Evolutionary conservation across 2,888 invertebrate species (phyloP).

Genomic region (Halocaridina rubra): DNA sequence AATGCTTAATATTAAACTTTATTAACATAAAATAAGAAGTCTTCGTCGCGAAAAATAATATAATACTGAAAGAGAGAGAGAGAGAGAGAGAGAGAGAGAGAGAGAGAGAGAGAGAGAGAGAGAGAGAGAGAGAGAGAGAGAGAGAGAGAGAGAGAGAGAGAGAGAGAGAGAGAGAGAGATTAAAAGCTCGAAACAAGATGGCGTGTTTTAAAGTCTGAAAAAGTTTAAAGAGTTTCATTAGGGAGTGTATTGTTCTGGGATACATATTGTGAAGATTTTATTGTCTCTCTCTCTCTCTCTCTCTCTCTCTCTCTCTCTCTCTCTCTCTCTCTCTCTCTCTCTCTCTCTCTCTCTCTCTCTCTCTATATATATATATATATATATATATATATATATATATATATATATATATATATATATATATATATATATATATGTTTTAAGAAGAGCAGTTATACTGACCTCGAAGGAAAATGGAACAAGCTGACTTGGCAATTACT

Average conservation of each 20-base stretch:
- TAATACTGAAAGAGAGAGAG: too few relatives aligned
- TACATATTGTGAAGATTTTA: background rate
- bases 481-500: too few relatives aligned
- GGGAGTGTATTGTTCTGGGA: background rate
- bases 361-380: background rate
- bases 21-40: too few relatives aligned
- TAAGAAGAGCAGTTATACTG: background rate
- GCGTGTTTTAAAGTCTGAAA: background rate
- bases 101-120: too few relatives aligned
- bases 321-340: background rate
- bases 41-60: too few relatives aligned
- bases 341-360: background rate
- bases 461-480: background rate
- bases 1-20: too few relatives aligned
- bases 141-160: too few relatives aligned
- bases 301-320: conserved; percentile 4
- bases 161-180: too few relatives aligned
- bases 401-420: background rate
- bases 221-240: background rate
- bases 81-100: too few relatives aligned
- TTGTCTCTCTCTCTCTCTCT: conserved; percentile 6
- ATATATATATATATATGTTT: background rate
- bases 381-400: background rate
- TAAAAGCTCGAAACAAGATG: background rate
- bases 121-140: too few relatives aligned